Percentiles rank a stretch among this genome's conserved stretches.
Evolutionary conservation across 2,888 invertebrate genomes (phyloP).

Genomic region (Drosophila leonis): DNA sequence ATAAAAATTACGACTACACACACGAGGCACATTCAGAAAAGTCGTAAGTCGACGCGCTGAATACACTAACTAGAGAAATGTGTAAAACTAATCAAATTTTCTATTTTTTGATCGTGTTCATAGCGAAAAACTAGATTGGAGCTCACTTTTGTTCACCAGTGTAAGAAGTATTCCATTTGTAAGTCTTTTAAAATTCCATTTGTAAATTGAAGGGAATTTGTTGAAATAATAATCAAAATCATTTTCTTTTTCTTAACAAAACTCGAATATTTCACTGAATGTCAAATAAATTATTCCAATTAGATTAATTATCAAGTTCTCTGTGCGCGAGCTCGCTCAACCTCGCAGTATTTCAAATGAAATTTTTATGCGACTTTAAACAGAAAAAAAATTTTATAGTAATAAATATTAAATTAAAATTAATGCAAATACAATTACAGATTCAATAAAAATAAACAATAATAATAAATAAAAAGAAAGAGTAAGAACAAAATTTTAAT

Average conservation of each 20-base stretch:
- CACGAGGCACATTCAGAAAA: background rate
- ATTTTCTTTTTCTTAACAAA: background rate
- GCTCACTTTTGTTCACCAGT: background rate
- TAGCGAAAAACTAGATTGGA: too few species aligned
- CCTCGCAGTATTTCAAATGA: background rate
- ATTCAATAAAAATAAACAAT: too few species aligned
- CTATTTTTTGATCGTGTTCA: background rate
- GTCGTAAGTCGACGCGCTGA: background rate
- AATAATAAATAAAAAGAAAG: too few species aligned
- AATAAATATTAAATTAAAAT: too few species aligned
- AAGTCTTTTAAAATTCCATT: background rate
- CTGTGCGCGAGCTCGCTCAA: background rate
- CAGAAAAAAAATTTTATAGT: too few species aligned
- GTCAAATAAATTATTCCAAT: background rate
- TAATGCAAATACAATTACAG: too few species aligned
- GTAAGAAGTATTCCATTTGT: background rate
- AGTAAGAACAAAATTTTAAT: too few species aligned
- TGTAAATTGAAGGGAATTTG: background rate
- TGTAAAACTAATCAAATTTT: background rate
- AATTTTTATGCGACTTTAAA: background rate
- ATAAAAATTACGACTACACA: conserved; percentile 51
- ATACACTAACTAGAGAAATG: conserved; percentile 17
- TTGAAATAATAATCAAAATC: background rate
- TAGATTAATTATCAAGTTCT: conserved; percentile 2
- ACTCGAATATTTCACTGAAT: background rate